A percentile compares a stretch with the other conserved stretches of the same genome.
Conservation (phyloP, 1,140 invertebrate species). For the Pollicipes pollicipes region DNA sequence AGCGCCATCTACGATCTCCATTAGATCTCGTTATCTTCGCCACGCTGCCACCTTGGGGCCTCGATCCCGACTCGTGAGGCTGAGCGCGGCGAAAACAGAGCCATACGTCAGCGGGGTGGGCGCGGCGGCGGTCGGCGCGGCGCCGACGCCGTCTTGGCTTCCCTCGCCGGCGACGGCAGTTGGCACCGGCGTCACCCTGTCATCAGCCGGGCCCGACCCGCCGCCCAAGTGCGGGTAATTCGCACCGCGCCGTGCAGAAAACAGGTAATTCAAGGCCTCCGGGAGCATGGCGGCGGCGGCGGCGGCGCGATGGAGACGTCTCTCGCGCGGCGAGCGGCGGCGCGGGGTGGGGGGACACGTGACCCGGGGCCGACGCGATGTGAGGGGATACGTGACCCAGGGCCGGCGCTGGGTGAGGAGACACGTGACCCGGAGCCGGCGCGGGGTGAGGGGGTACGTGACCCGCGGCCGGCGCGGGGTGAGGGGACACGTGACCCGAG, state of each 20-base stretch:
- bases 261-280: neutral
- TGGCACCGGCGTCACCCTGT: too few relatives aligned
- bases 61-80: neutral
- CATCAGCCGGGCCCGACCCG: neutral
- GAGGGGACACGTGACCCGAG: too few relatives aligned
- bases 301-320: neutral
- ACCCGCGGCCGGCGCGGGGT: too few relatives aligned
- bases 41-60: neutral
- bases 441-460: too few relatives aligned
- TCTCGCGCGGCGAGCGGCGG: too few relatives aligned
- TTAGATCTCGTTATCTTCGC: neutral
- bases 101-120: neutral
- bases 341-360: neutral
- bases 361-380: neutral
- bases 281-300: neutral
- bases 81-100: neutral
- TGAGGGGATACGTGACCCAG: too few relatives aligned
- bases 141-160: too few relatives aligned
- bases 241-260: neutral
- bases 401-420: too few relatives aligned
- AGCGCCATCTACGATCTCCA: neutral
- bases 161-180: too few relatives aligned
- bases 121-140: too few relatives aligned
- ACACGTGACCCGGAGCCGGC: too few relatives aligned
- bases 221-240: too few relatives aligned